Evolutionary conservation across 2,888 invertebrate genomes (phyloP), one percentile per base, ranked within the genome.

Genomic region (Trimorus sp.): DNA sequence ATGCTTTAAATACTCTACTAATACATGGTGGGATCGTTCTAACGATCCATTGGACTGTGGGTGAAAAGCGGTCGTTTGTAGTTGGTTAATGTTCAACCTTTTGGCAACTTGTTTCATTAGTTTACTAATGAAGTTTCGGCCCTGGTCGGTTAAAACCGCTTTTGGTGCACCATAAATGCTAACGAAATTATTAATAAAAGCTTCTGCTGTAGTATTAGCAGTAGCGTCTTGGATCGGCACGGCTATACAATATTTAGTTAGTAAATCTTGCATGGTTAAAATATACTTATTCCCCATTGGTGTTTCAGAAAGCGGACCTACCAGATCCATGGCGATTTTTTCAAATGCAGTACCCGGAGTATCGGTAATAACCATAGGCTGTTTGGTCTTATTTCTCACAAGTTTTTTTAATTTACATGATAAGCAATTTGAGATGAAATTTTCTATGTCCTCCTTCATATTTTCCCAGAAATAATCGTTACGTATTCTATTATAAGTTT

Each of bases 361-460:
- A 16, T 85, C 84, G 0, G 85, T 85, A 0, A 84, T 84, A 0
- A 68, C 6, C 82, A 84, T 79, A 9, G 83, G 80, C 62, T 77
- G 74, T 56, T 53, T 66, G 0, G 81, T 84, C 48, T 65, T 78
- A 7, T 78, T 71, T 5, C 83, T 51, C 0, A 83, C 83, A 15
- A 84, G 26, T 73, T 85, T 85, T 5, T 84, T 83, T 36, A 71
- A 42, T 53, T 83, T 82, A 38, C 84, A 85, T 54, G 62, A 62
- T n/a, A 60, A 9, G 15, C 84, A 85, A 62, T 79, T 48, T 14
- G 56, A 49, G 4, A 85, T 75, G 36, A 71, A 85, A 36, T 83
- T 77, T 38, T 68, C 49, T 6, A 83, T 59, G 11, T 84, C 70
- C n/a, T 79, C 79, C 70, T 79, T 78, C 48, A 84, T 81, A 6